Conservation (phyloP, 2,888 invertebrate genomes). For the Physocephala rufipes region DNA sequence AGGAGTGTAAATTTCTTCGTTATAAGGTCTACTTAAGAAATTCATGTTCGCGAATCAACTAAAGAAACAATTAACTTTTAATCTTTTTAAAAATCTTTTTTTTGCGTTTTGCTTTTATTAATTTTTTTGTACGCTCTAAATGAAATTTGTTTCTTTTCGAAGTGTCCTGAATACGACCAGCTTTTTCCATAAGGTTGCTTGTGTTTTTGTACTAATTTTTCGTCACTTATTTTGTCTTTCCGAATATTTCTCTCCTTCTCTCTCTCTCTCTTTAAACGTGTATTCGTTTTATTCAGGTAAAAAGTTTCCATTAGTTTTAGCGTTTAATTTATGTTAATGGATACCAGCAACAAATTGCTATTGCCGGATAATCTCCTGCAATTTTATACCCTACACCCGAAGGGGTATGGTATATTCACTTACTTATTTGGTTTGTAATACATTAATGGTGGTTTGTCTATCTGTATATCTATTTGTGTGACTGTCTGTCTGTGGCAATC, state of each 20-base stretch:
- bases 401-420: background rate
- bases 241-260: too few species aligned
- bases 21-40: constrained; percentile 60
- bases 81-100: background rate
- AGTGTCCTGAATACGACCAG: too few species aligned
- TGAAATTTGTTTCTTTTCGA: too few species aligned
- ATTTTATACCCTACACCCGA: too few species aligned
- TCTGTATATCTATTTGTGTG: too few species aligned
- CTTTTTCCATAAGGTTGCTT: too few species aligned
- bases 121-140: background rate
- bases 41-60: constrained; percentile 31
- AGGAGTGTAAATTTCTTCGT: constrained; percentile 63
- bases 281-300: constrained; percentile 6
- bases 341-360: constrained; percentile 55
- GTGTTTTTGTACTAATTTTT: too few species aligned
- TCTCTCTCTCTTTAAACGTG: constrained; percentile 6
- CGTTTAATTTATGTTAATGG: constrained; percentile 61
- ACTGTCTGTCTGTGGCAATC: too few species aligned
- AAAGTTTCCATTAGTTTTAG: constrained; percentile 26
- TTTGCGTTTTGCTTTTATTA: background rate
- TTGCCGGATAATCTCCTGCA: background rate
- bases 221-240: too few species aligned
- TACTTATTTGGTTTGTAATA: background rate
- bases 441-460: too few species aligned
- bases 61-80: background rate